Evolutionary conservation across 2,888 invertebrate species (phyloP), one percentile per base, ranked within the genome.

Genomic region (Gisinianus flammeolus): DNA sequence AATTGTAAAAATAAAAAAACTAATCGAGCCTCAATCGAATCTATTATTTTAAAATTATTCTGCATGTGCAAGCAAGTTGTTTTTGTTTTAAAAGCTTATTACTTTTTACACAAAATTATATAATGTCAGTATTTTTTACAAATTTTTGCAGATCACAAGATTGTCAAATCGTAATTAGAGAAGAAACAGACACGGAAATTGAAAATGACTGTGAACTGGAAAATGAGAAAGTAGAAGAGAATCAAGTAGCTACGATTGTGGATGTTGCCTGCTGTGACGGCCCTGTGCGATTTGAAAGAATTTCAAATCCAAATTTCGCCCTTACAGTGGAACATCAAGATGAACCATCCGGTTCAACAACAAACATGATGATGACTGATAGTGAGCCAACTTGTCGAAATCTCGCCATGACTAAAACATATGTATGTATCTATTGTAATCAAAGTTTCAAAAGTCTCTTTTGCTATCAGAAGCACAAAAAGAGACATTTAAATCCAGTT

Each of bases 241-340:
- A 79, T 54, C 72, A 67, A 10, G 35, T 54, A 24, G 76, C 80
- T 86, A 91, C 93, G 0, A 91, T 95, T 0, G 88, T 94, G 79
- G 95, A 96, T 87, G 91, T 95, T n/a, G 96, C 95, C 0, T 94
- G 93, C 81, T 96, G 96, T 87, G 96, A 96, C 87, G 96, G 96
- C 0, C 96, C 96, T 0, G 95, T 96, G 0, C 90, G 93, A 31
- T 93, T 96, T 87, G 93, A 94, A 85, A 90, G 95, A 1, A 94
- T 96, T 2, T 88, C 94, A 1, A 96, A 96, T 88, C 91, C 91
- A 71, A 93, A 94, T 79, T 96, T 94, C 88, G 91, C 89, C 3
- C 79, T 87, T 10, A 86, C 86, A 58, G 83, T 85, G n/a, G 85
- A 85, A 78, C 85, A 86, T 81, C 82, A 82, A 75, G 77, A 73